Percentiles rank a stretch among this genome's conserved stretches.
Evolutionary conservation across 2,888 invertebrate genomes (phyloP).

Genomic region (Aplocera efformata): DNA sequence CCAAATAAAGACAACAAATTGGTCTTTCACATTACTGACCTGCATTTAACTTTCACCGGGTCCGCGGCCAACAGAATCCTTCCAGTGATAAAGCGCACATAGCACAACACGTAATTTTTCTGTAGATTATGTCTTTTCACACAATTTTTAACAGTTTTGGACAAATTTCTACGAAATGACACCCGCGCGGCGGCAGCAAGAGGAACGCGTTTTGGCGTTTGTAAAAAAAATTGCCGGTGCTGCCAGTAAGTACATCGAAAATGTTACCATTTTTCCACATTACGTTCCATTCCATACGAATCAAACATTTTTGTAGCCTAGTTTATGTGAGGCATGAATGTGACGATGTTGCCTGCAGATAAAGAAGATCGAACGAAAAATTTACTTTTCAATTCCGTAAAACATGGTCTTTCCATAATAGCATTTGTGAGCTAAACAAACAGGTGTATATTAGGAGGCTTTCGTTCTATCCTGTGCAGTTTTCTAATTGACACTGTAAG

Average conservation of each 20-base stretch:
- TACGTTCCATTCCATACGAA: too few species aligned
- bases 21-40: conserved; percentile 53
- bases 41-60: conserved; percentile 45
- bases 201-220: conserved; percentile 39
- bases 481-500: too few species aligned
- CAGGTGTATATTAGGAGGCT: too few species aligned
- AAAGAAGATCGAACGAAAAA: too few species aligned
- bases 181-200: conserved; percentile 47
- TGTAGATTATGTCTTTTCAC: conserved; percentile 61
- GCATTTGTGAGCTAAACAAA: too few species aligned
- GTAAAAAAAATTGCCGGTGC: conserved; percentile 24
- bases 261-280: too few species aligned
- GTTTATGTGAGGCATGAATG: too few species aligned
- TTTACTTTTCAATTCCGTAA: too few species aligned
- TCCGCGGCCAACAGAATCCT: conserved; percentile 38
- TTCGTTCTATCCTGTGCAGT: too few species aligned
- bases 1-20: conserved; percentile 72
- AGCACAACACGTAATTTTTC: conserved; percentile 50
- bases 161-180: conserved; percentile 38
- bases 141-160: conserved; percentile 60
- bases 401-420: too few species aligned
- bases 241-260: conserved; percentile 6
- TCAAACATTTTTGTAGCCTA: too few species aligned
- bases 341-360: too few species aligned
- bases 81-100: conserved; percentile 55